These are phyloP conservation scores for Bufo gargarizans DNA, from an alignment of 2,113 vertebrate species.

Conservation along the genomic window DNA sequence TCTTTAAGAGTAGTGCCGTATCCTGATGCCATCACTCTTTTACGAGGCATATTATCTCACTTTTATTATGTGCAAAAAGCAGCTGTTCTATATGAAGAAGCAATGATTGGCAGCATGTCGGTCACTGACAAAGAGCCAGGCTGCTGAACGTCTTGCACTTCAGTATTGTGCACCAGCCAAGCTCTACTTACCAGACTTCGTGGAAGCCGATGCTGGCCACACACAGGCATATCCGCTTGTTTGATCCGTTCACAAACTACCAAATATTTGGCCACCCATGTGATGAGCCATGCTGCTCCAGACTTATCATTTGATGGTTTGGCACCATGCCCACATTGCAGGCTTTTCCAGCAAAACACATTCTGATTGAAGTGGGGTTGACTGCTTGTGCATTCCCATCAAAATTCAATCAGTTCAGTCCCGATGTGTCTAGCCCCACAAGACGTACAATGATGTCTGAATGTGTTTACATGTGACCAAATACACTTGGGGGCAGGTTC, in stretches of 20 bases:
- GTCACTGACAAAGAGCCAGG: background rate
- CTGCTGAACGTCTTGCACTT: background rate
- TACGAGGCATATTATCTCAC: background rate
- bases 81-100: background rate
- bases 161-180: background rate
- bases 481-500: background rate
- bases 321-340: background rate
- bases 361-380: background rate
- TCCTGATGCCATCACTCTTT: background rate
- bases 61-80: background rate
- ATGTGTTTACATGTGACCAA: background rate
- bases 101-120: background rate
- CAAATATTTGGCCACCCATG: constrained; percentile 16
- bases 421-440: background rate
- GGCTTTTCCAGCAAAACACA: constrained; percentile 3
- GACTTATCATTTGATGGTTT: constrained; percentile 23
- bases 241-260: background rate
- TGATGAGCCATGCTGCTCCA: constrained; percentile 11
- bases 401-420: background rate
- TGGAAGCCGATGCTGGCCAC: background rate
- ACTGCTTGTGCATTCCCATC: background rate
- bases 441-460: background rate
- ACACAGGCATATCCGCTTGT: constrained; percentile 24
- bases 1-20: background rate
- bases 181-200: background rate